phyloP scores from a whole-genome alignment of 35 echinoderm and acorn worm species.

The Ptychodera flava region DNA sequence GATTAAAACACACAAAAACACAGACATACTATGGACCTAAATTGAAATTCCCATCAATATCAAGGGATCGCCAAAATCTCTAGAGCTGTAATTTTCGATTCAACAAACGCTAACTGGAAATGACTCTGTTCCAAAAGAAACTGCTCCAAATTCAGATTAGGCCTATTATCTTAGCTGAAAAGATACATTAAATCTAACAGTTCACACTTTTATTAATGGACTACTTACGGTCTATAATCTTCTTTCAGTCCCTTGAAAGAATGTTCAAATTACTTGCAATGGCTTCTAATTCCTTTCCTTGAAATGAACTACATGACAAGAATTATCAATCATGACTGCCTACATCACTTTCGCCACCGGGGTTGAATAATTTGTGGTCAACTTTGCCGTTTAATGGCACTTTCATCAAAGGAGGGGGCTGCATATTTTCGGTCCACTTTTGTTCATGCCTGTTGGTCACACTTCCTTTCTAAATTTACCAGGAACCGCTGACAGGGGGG shows the following conservation, averaged over 20 bases:
- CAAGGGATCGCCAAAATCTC: neutral
- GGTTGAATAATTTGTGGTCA: too few relatives aligned
- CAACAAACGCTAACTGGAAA: neutral
- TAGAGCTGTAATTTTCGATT: neutral
- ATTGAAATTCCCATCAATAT: neutral
- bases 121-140: neutral
- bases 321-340: neutral
- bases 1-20: conserved; percentile 2
- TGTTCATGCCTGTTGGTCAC: too few relatives aligned
- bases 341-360: too few relatives aligned
- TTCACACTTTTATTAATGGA: conserved; percentile 2
- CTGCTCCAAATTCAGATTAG: neutral
- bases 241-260: neutral
- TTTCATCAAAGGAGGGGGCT: too few relatives aligned
- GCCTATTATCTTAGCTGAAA: neutral
- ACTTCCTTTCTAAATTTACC: too few relatives aligned
- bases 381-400: too few relatives aligned
- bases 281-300: neutral
- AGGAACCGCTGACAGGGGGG: too few relatives aligned
- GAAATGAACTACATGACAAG: conserved; percentile 1
- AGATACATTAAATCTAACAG: neutral
- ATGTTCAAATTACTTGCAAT: conserved; percentile 2
- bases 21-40: neutral
- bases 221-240: neutral
- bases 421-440: too few relatives aligned